Base-by-base conservation (phyloP, 2,888 invertebrate species). In the Zeuzera pyrina region DNA sequence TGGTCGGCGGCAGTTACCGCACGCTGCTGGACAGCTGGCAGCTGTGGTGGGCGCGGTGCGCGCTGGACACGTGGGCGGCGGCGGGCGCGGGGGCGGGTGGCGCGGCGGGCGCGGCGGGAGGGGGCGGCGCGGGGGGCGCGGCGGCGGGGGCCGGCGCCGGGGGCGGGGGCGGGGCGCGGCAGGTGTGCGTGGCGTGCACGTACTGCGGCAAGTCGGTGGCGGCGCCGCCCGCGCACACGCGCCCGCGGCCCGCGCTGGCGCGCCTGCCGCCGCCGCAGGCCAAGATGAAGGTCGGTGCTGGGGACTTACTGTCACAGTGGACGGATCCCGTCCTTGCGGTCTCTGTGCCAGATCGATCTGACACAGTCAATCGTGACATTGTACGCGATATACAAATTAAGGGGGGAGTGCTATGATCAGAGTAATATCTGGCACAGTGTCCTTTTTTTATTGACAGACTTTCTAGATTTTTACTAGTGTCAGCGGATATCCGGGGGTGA, bases 121-220 rank as follows among this genome's bases (percentile, higher is more conserved):
- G 91, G 91, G 1, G 88, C 41, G 47, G 35, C 29, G 58, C 40
- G 33, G 52, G 60, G 48, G 56, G 62, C 3, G 61, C 62, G 47
- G 71, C 74, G 52, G 64, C 66, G 58, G 89, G 96, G 34, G 91
- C 94, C 3, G 98, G 98, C 74, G 95, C 94, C 58, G 97, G 95
- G 79, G 98, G 97, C 81, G 94, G 95, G 42, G 47, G 35, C 29
- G 58, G 39, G 33, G 52, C 61, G 48, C 57, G 62, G 3, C 62
- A 62, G 47, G 71, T 76, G 52, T 65, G 67, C 59, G 89, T 97
- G 34, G 91, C 94, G 3, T 98, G 98, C 74, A 95, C 94, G 58
- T 98, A 95, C 79, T 98, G 97, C 81, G 94, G 95, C 30, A 97
- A 97, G 81, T 92, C 93, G 41, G 93, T 97, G 44, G 93, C 93